Evolutionary conservation across 2,113 vertebrate genomes (phyloP).

Genomic region (Oreochromis aureus): DNA sequence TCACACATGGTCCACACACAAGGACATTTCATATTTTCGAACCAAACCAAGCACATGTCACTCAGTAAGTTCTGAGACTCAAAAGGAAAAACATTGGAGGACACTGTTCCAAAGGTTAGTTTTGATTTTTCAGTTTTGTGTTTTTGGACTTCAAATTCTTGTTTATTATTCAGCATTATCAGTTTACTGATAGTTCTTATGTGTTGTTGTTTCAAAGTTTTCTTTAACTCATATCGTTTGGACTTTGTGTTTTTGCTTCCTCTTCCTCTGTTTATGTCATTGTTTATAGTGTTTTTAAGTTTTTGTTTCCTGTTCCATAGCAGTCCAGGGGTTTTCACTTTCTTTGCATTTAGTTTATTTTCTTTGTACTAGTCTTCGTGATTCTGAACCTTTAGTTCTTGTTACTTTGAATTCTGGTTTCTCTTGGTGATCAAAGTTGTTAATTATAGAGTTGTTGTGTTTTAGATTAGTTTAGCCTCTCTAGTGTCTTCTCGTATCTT

Average conservation of each 20-base stretch:
- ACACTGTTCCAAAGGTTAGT: not conserved
- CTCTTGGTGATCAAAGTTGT: not conserved
- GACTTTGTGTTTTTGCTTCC: not conserved
- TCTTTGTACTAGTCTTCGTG: not conserved
- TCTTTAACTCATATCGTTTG: not conserved
- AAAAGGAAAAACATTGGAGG: not conserved
- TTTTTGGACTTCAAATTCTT: not conserved
- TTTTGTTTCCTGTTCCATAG: not conserved
- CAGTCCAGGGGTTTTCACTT: not conserved
- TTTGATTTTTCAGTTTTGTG: not conserved
- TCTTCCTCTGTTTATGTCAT: not conserved
- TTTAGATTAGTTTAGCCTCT: not conserved
- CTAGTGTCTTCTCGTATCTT: not conserved
- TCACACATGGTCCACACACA: not conserved
- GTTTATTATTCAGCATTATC: not conserved
- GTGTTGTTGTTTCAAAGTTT: not conserved
- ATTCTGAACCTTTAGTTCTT: fast-evolving
- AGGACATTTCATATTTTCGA: not conserved
- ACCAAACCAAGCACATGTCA: not conserved
- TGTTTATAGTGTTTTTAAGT: not conserved
- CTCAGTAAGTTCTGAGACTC: not conserved
- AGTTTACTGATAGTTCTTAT: not conserved
- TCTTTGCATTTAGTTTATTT: not conserved
- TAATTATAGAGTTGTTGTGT: not conserved
- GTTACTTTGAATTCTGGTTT: not conserved